Base-by-base conservation (phyloP, 2,888 invertebrate species). In the Xestia c-nigrum region DNA sequence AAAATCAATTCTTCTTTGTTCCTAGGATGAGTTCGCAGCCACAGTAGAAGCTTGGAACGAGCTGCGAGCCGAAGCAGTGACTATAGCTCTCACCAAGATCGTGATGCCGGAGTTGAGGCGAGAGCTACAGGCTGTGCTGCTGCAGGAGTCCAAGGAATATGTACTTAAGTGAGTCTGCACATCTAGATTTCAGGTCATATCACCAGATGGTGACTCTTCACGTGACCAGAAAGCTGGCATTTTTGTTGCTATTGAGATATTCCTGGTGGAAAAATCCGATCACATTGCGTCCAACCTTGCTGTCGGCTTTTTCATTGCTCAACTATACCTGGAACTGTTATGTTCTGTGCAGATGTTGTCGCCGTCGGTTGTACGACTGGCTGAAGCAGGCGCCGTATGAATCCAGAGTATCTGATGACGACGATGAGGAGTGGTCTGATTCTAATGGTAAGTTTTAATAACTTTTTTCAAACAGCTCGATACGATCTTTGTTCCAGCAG, bases 1-100 rank as follows among this genome's bases (percentile, higher is more conserved):
- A 43, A 38, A 43, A n/a, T 21, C 61, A 55, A 14, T 5, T n/a
- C 1, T 59, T 68, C 3, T 14, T 76, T 50, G 19, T 0, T 40
- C 14, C 40, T 68, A 98, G 97, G 99, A 99, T 94, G 99, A 99
- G 94, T 99, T 99, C 94, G 99, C 99, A 87, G 98, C 98, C 87
- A 98, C 98, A 85, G 99, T 99, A 0, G 98, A 99, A 92, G 99
- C 99, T 88, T 99, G 99, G 99, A 99, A 99, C 95, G 97, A 98
- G 3, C 93, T 99, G 70, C 97, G 99, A 61, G 98, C 98, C 2
- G 98, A 99, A 89, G 99, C 99, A 74, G 98, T 99, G 0, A 98
- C 99, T 89, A 96, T 98, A 80, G 99, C 99, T 0, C 97, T 99
- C 70, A 98, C 97, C 40, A 98, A 98, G 91, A 98, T 99, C 93